Percentiles rank a stretch among this genome's conserved stretches.
These are phyloP conservation scores for Chrysocyon brachyurus DNA, from an alignment of 2,797 vertebrate species.

Conservation along the genomic window DNA sequence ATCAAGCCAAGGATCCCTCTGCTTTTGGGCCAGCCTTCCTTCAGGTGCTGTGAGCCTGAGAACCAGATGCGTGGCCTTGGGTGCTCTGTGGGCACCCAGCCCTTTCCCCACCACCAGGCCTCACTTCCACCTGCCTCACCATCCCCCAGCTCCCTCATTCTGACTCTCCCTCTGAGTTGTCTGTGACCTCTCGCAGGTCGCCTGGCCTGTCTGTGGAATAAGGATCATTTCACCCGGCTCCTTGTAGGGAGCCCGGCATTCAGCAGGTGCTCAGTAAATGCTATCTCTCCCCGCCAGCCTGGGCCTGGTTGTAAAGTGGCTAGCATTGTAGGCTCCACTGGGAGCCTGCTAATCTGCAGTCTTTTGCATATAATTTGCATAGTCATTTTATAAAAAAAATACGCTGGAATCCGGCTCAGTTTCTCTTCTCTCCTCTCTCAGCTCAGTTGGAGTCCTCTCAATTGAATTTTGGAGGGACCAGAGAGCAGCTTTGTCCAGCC, in stretches of 20 bases:
- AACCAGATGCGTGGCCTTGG: too few species aligned
- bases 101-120: not conserved
- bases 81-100: too few species aligned
- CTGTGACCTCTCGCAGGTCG: not conserved
- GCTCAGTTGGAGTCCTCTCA: not conserved
- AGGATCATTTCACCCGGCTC: not conserved
- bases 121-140: not conserved
- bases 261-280: not conserved
- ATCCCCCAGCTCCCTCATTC: not conserved
- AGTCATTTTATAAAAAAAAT: not conserved
- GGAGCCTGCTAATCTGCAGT: not conserved
- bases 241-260: not conserved
- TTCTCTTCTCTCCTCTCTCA: not conserved
- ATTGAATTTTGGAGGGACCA: not conserved
- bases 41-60: not conserved
- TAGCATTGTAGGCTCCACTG: not conserved
- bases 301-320: not conserved
- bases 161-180: not conserved
- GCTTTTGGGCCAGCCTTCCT: not conserved
- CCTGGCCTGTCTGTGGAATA: not conserved
- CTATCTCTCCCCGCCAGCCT: not conserved
- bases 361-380: constrained; percentile 54
- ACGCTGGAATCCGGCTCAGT: not conserved
- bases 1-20: not conserved
- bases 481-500: not conserved